Evolutionary conservation across 2,113 vertebrate genomes (phyloP), one percentile per base, ranked within the genome.

Genomic region (Manacus vitellinus): DNA sequence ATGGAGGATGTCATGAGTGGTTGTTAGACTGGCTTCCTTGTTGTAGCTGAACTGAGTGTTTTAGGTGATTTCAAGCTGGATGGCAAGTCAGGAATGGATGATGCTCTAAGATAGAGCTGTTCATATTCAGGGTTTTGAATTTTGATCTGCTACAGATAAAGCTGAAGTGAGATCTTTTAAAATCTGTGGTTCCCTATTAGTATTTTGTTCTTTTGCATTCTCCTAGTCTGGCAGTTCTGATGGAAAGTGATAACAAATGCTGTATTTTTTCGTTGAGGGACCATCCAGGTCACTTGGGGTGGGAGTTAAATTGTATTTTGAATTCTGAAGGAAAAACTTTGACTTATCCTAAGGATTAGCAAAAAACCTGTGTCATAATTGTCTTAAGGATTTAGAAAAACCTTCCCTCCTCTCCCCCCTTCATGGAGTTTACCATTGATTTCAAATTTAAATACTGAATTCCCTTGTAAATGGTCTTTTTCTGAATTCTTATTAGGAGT

Each of bases 381-480:
- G 31, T 24, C 41, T 59, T 67, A 24, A 12, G 23, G 3, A 8
- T 19, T 66, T 23, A 41, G 11, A 41, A 41, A 39, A 41, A 41
- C 39, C 8, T 46, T 8, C 6, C 30, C 8, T 33, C 17, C 0
- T 52, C 0, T 35, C 21, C 21, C 35, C 21, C 8, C 8, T 47
- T 75, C 8, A 3, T 2, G 5, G 23, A 56, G 12, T 12, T 75
- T 30, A 20, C 22, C 8, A 14, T 46, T 85, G 37, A 54, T 52
- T 85, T 72, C 12, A 67, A 67, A 86, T 72, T 74, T 49, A 61
- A 52, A 35, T 39, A 18, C 61, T 24, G 21, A 88, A 33, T 88
- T 85, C 24, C n/a, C n/a, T n/a, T n/a, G n/a, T n/a, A 93, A 79
- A 49, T 5, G 35, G 3, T 11, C 5, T 49, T 70, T 82, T 90